These are phyloP conservation scores for Synergus laeviventris DNA, from an alignment of 2,888 invertebrate genomes.

Conservation along the genomic window DNA sequence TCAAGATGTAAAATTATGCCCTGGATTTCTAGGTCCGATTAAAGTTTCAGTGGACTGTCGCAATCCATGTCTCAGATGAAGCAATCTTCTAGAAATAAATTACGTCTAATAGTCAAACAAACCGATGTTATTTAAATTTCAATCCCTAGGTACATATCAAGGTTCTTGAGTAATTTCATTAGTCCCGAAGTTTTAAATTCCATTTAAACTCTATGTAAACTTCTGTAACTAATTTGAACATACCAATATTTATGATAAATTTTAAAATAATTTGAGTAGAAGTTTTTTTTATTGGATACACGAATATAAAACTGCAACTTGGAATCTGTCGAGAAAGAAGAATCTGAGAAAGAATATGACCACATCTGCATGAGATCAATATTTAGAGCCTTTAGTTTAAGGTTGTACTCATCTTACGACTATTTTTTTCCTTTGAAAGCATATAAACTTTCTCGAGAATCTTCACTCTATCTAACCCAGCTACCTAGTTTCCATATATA, in stretches of 20 bases:
- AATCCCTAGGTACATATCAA: neutral
- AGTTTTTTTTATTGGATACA: neutral
- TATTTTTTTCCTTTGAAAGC: neutral
- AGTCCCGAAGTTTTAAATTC: neutral
- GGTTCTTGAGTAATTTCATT: neutral
- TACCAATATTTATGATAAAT: too few relatives aligned
- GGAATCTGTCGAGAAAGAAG: neutral
- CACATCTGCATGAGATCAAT: neutral
- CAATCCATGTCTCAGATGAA: neutral
- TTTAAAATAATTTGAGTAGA: too few relatives aligned
- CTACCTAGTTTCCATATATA: neutral
- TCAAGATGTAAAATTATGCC: neutral
- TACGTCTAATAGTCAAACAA: neutral
- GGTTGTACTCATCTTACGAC: neutral
- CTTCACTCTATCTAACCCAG: neutral
- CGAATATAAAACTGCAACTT: neutral
- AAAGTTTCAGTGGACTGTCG: neutral
- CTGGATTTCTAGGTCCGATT: slow-evolving; percentile 1
- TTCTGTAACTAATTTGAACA: neutral
- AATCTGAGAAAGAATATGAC: neutral
- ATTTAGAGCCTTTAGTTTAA: neutral
- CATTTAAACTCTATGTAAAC: neutral
- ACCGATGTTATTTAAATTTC: neutral
- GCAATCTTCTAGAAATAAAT: slow-evolving; percentile 15
- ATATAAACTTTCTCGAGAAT: neutral